Conservation (phyloP, 1,140 invertebrate genomes). For the Ladona fulva region DNA sequence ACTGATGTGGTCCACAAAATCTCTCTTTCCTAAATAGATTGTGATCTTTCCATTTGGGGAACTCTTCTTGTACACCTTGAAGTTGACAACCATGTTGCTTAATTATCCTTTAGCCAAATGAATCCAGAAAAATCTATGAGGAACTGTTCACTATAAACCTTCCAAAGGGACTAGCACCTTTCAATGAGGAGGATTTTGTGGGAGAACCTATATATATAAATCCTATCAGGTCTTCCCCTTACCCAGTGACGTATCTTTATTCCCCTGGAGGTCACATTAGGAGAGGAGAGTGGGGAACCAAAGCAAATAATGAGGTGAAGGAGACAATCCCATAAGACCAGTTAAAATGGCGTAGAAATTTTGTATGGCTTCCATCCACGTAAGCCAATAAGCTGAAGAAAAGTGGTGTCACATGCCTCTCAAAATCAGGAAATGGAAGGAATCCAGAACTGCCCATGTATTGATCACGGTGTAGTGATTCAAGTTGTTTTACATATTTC, state of each 20-base stretch:
- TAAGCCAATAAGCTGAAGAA: too few species aligned
- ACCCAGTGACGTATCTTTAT: background rate
- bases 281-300: background rate
- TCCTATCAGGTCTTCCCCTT: background rate
- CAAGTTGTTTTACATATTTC: too few species aligned
- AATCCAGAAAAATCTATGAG: too few species aligned
- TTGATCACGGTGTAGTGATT: too few species aligned
- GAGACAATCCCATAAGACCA: background rate
- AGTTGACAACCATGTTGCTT: constrained; percentile 69
- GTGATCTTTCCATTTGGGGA: constrained; percentile 91
- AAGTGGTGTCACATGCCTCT: too few species aligned
- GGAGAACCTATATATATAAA: background rate
- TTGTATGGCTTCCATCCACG: too few species aligned
- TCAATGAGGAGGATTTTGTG: background rate
- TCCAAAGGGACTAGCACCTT: too few species aligned
- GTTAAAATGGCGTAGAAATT: background rate
- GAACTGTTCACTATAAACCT: too few species aligned
- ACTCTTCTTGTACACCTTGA: constrained; percentile 92
- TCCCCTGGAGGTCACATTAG: background rate
- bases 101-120: too few species aligned
- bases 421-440: too few species aligned
- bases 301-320: background rate
- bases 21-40: constrained; percentile 89
- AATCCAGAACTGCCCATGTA: too few species aligned
- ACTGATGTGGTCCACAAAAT: constrained; percentile 91